phyloP scores from a whole-genome alignment of 2,113 vertebrate genomes.

The Leptobrachium ailaonicum region DNA sequence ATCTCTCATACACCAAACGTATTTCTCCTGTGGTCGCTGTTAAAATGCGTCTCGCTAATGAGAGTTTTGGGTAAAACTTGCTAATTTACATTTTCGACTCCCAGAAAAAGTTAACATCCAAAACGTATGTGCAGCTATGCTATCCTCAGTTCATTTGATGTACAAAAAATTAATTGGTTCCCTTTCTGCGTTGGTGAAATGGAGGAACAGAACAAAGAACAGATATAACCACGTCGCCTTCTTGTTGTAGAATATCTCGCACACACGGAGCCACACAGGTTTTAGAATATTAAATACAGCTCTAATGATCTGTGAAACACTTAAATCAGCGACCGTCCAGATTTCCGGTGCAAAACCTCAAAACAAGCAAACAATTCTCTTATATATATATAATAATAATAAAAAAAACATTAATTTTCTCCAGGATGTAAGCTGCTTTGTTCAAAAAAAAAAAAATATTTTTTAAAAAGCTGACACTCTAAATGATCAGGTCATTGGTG shows the following conservation, averaged over 20 bases:
- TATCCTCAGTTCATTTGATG: slow-evolving; percentile 45
- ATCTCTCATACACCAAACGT: slow-evolving; percentile 17
- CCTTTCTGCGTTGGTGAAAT: slow-evolving; percentile 30
- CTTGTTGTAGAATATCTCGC: slow-evolving; percentile 41
- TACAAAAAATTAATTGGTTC: slow-evolving; percentile 49
- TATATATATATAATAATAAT: slow-evolving; percentile 1
- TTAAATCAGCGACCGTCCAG: slow-evolving; percentile 21
- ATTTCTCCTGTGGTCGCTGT: slow-evolving; percentile 34
- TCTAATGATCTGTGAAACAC: slow-evolving; percentile 40
- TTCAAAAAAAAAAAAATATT: no score
- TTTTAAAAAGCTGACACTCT: no score
- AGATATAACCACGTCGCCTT: slow-evolving; percentile 29
- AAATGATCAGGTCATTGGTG: no score
- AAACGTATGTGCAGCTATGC: slow-evolving; percentile 8
- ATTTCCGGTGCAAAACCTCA: not conserved
- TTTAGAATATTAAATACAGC: slow-evolving; percentile 31
- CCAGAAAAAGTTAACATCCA: slow-evolving; percentile 41
- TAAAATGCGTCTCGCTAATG: slow-evolving; percentile 42
- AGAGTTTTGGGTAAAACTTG: slow-evolving; percentile 47
- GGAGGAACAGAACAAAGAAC: slow-evolving; percentile 40
- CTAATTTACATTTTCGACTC: slow-evolving; percentile 45
- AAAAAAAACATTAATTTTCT: no score
- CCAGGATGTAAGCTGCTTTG: no score
- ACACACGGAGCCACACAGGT: slow-evolving; percentile 13
- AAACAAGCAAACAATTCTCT: slow-evolving; percentile 18